Evolutionary conservation across 2,888 invertebrate genomes (phyloP).

Genomic region (Melieria picta): DNA sequence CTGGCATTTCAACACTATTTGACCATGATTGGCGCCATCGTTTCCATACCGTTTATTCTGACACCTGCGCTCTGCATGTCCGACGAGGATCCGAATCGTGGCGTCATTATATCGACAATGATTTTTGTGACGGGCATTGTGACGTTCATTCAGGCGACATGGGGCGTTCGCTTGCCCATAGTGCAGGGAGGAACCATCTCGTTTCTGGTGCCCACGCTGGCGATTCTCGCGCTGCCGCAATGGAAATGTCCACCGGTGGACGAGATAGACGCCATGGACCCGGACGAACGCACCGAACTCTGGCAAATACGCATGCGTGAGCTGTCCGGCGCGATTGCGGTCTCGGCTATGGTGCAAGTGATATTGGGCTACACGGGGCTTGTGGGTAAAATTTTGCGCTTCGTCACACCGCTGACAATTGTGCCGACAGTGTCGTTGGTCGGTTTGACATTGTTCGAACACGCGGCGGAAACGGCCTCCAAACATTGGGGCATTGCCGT

Average conservation of each 20-base stretch:
- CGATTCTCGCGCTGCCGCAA: conserved; percentile 76
- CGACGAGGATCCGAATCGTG: conserved; percentile 77
- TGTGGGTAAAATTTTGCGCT: conserved; percentile 78
- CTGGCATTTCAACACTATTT: conserved; percentile 86
- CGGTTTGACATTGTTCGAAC: conserved; percentile 83
- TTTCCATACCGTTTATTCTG: conserved; percentile 83
- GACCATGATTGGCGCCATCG: conserved; percentile 87
- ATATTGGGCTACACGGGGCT: conserved; percentile 78
- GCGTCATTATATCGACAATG: conserved; percentile 83
- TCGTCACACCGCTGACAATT: conserved; percentile 85
- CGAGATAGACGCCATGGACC: conserved; percentile 69
- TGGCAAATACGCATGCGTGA: conserved; percentile 84
- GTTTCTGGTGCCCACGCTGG: conserved; percentile 81
- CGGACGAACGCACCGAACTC: conserved; percentile 69
- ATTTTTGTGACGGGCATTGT: conserved; percentile 84
- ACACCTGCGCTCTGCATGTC: conserved; percentile 84
- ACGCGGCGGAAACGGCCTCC: conserved; percentile 82
- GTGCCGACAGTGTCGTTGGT: conserved; percentile 86
- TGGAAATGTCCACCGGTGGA: conserved; percentile 76
- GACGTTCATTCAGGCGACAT: conserved; percentile 77
- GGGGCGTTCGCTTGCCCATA: conserved; percentile 80
- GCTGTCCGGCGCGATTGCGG: conserved; percentile 84
- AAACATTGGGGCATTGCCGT: conserved; percentile 86
- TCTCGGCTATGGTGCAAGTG: conserved; percentile 80
- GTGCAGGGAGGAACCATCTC: conserved; percentile 84